Base-by-base conservation (phyloP, 2,888 invertebrate species). In the Ferrisia virgata region DNA sequence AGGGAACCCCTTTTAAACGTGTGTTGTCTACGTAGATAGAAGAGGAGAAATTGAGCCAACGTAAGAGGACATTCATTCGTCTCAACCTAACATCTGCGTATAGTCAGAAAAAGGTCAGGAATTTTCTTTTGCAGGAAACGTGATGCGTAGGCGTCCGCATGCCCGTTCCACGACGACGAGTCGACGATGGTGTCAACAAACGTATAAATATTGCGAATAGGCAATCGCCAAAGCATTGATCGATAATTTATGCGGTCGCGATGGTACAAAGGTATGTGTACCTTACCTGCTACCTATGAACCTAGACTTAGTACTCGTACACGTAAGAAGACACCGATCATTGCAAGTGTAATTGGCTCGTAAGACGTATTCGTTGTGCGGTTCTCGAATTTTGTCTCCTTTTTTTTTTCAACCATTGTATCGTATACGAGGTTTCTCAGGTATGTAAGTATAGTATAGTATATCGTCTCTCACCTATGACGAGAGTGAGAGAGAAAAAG, bases 151-250 rank as follows among this genome's bases (percentile, higher is more conserved):
- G 58, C 25, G 58, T 4, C 9, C 25, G 1, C 58, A 64, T 25
- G 25, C 58, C 25, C 58, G n/a, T n/a, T n/a, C n/a, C n/a, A n/a
- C n/a, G n/a, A n/a, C n/a, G n/a, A n/a, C n/a, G n/a, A n/a, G n/a
- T n/a, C n/a, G n/a, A 11, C 28, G 25, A 13, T n/a, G 58, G 58
- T 64, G 58, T 64, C 58, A 64, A 64, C 58, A 64, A 64, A 64
- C 58, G 25, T 64, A 64, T 64, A 64, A 64, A 64, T 47, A 47
- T 64, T 64, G 58, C 58, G 58, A 64, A 64, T 64, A 64, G 58
- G 58, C 58, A 64, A 64, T 64, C 58, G 58, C 58, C 58, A 64
- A 25, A 25, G 58, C 58, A 13, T 64, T 64, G 58, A 64, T 64
- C 58, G 58, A 64, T 64, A 28, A 28, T 64, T 64, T 64, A 64